Base-by-base conservation (phyloP, 2,113 vertebrate species). In the Dromaius novaehollandiae region DNA sequence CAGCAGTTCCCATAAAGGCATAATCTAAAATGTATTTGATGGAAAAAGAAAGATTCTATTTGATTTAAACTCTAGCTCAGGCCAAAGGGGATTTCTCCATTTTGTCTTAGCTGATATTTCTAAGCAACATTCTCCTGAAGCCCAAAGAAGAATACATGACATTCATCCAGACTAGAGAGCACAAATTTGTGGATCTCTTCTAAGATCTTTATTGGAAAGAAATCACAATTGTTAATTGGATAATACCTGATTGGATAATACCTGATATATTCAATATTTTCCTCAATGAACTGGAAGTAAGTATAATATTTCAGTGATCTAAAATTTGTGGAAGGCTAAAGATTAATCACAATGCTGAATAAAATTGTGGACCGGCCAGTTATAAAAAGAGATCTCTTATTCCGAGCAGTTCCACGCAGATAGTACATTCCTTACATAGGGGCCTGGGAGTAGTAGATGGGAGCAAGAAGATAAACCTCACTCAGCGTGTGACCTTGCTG, bases 401-500 rank as follows among this genome's bases (percentile, higher is more conserved):
- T 1, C 12, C 63, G 21, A 44, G 6, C 34, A 82, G 4, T 44
- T 91, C 56, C 56, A 34, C 8, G 46, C 46, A 19, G 19, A 48
- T 19, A 19, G 46, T 48, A 19, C 46, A 48, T 19, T 60, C 18
- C 8, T 84, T 58, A 25, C 4, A 19, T 28, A 3, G 12, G 36
- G 55, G 3, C 0, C 0, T 3, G 38, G 30, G 56, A 51, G 1
- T 40, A 50, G 24, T 53, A 85, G 40, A 24, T 3, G 61, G 8
- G 17, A 93, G 20, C 25, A 85, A 87, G 18, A 61, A 1, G 9
- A 79, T 44, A 82, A 71, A 66, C 17, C 12, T 44, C 28, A 42
- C 6, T 3, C 8, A 46, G 20, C 56, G 3, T 8, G 17, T 71
- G 65, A 7, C 40, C 13, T 7, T 77, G 15, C 60, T 81, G 69